phyloP scores from a whole-genome alignment of 2,113 vertebrate species.

The Rhinopomastus cyanomelas region DNA sequence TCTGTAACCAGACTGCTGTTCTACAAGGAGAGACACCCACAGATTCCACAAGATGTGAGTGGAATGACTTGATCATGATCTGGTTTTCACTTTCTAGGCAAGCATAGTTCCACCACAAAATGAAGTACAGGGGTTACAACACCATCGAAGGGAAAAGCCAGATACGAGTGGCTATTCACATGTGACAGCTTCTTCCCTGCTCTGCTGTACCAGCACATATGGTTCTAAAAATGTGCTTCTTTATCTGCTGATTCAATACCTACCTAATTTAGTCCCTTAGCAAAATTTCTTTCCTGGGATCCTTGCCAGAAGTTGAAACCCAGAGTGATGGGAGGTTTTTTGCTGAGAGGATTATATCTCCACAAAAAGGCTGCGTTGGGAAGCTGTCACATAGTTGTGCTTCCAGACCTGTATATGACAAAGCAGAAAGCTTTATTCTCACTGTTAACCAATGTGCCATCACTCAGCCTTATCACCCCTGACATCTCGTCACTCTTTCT shows the following conservation, averaged over 20 bases:
- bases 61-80: background rate
- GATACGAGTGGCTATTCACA: background rate
- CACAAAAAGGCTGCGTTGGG: background rate
- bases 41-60: background rate
- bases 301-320: background rate
- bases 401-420: background rate
- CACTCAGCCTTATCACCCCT: background rate
- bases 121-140: background rate
- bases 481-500: background rate
- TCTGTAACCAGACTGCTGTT: background rate
- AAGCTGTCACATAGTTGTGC: background rate
- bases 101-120: background rate
- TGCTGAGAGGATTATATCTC: background rate
- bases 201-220: background rate
- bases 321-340: background rate
- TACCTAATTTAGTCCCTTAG: background rate
- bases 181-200: background rate
- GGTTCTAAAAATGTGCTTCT: background rate
- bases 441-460: background rate
- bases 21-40: background rate
- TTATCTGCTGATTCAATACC: background rate
- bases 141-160: background rate
- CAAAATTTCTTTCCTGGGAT: background rate
- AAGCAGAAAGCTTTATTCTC: background rate
- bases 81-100: background rate